A percentile compares a stretch with the other conserved stretches of the same genome.
phyloP scores from a whole-genome alignment of 2,888 invertebrate species.

The Sinodicranocentrus sp. region DNA sequence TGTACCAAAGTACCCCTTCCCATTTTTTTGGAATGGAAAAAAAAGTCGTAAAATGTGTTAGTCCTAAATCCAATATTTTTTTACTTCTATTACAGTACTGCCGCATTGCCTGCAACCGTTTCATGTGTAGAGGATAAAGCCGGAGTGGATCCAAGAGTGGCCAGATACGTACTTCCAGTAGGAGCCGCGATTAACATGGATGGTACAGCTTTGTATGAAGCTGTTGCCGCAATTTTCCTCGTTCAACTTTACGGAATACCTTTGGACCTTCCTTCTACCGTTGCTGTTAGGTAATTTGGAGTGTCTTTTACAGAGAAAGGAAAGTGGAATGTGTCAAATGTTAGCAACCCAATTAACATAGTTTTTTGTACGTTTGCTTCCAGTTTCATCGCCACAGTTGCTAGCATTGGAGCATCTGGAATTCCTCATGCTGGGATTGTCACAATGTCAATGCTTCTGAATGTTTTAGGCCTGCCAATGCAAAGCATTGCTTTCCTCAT shows the following conservation, averaged over 20 bases:
- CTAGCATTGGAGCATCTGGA: slow-evolving; percentile 97
- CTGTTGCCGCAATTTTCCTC: slow-evolving; percentile 97
- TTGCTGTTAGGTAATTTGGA: slow-evolving; percentile 89
- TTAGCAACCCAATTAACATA: neutral
- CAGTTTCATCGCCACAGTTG: slow-evolving; percentile 96
- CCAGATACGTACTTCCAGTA: slow-evolving; percentile 96
- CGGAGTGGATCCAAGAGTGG: slow-evolving; percentile 91
- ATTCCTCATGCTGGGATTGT: slow-evolving; percentile 97
- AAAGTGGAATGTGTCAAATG: neutral
- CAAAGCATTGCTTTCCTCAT: slow-evolving; percentile 88
- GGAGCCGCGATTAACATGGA: slow-evolving; percentile 99
- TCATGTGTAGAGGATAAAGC: slow-evolving; percentile 93
- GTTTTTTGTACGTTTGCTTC: slow-evolving; percentile 68
- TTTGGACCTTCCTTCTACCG: slow-evolving; percentile 90
- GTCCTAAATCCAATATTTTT: too few species aligned
- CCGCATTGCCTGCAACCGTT: slow-evolving; percentile 97
- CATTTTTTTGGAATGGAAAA: too few species aligned
- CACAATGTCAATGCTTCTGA: slow-evolving; percentile 96
- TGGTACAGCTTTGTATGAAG: slow-evolving; percentile 97
- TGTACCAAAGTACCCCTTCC: too few species aligned
- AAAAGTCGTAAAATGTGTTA: too few species aligned
- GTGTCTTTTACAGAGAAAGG: neutral
- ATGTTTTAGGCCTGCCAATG: slow-evolving; percentile 92
- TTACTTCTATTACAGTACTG: too few species aligned
- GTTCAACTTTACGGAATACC: too few species aligned